These are phyloP conservation scores for Chrysocyon brachyurus DNA, from an alignment of 2,797 vertebrate genomes.

Conservation along the genomic window DNA sequence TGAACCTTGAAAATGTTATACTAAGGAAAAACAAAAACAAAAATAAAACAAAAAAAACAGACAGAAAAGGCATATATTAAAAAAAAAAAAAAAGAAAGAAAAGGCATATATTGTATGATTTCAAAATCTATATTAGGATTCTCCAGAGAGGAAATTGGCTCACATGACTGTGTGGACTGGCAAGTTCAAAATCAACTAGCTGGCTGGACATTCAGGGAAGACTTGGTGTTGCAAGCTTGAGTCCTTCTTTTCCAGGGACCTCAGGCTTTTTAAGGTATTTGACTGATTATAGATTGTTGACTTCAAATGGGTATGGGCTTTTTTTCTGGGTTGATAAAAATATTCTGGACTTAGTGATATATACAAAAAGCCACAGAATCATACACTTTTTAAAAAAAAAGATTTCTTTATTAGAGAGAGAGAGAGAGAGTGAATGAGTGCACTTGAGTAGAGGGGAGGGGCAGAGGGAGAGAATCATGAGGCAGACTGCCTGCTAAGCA, in stretches of 20 bases:
- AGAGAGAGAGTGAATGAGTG: fast-evolving
- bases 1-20: neutral
- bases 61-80: neutral
- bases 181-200: neutral
- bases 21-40: neutral
- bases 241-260: neutral
- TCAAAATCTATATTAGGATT: neutral
- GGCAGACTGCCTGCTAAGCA: neutral
- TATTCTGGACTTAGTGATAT: neutral
- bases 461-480: neutral
- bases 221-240: neutral
- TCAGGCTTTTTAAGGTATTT: neutral
- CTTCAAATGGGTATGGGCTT: neutral
- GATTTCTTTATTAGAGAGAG: neutral
- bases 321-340: neutral
- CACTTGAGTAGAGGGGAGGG: neutral
- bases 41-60: neutral
- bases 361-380: neutral
- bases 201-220: neutral
- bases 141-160: neutral
- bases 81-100: neutral
- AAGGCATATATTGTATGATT: neutral
- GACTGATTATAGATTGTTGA: neutral
- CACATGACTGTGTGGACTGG: neutral
- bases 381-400: neutral